phyloP scores from a whole-genome alignment of 2,797 vertebrate species.

The Alfaro cultratus region DNA sequence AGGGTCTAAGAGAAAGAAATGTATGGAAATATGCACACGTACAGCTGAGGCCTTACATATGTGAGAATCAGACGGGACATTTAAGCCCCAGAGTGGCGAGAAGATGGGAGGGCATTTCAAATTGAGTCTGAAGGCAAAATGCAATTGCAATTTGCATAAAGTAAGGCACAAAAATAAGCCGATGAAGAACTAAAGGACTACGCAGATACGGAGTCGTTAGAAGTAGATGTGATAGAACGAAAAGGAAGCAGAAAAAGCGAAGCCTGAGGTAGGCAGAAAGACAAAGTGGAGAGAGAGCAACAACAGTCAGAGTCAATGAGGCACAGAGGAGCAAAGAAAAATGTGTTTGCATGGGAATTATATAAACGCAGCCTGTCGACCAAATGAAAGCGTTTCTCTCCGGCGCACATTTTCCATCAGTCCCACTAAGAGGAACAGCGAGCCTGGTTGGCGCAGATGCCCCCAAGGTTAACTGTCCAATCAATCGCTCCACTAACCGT shows the following conservation, averaged over 20 bases:
- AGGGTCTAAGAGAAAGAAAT: background rate
- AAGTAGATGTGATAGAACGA: constrained; percentile 12
- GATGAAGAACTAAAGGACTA: constrained; percentile 14
- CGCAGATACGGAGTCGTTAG: background rate
- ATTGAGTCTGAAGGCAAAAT: constrained; percentile 19
- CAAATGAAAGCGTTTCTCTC: constrained; percentile 54
- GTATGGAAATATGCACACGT: background rate
- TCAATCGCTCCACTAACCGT: constrained; percentile 59
- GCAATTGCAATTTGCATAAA: constrained; percentile 24
- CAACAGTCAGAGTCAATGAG: constrained; percentile 45
- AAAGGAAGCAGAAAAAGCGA: background rate
- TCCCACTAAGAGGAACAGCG: constrained; percentile 56
- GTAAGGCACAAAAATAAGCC: constrained; percentile 6
- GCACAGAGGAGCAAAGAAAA: constrained; percentile 42
- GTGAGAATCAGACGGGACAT: background rate
- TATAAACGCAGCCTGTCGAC: constrained; percentile 7
- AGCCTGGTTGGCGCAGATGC: constrained; percentile 31
- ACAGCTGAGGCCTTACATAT: background rate
- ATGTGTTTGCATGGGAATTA: constrained; percentile 57
- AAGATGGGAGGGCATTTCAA: background rate
- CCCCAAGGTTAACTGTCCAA: constrained; percentile 70
- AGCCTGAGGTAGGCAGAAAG: background rate
- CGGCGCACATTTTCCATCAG: constrained; percentile 61
- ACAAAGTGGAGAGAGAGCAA: constrained; percentile 14
- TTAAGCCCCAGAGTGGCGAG: background rate